These are phyloP conservation scores for Apteryx owenii DNA, from an alignment of 2,113 vertebrate genomes.

Conservation along the genomic window DNA sequence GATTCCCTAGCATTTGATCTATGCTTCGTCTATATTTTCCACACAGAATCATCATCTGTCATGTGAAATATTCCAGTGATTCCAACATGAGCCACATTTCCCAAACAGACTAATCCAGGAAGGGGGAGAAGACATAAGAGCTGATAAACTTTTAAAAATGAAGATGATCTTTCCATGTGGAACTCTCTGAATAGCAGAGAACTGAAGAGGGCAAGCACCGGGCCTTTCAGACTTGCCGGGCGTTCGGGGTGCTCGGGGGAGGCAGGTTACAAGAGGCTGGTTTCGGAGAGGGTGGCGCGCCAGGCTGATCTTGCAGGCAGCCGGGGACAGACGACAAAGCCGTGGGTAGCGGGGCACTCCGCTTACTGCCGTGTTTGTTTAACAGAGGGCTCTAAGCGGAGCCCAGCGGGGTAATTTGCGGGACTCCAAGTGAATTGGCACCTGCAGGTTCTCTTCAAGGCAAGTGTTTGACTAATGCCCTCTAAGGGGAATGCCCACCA, in stretches of 20 bases:
- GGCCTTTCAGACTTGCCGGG: background rate
- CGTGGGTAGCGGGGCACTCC: rapidly evolving
- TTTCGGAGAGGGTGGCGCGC: rapidly evolving
- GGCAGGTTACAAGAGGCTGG: background rate
- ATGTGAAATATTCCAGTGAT: background rate
- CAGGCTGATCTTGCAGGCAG: background rate
- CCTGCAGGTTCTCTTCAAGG: background rate
- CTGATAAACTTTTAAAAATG: background rate
- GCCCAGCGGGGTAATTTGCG: background rate
- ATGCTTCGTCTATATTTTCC: background rate
- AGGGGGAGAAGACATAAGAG: background rate
- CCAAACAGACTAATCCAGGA: background rate
- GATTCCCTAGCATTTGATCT: background rate
- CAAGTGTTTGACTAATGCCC: background rate
- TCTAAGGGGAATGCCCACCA: background rate
- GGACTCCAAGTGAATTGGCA: background rate
- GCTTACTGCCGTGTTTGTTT: background rate
- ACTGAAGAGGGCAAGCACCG: background rate
- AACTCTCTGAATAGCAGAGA: background rate
- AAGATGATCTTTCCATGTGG: background rate
- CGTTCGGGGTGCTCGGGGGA: background rate
- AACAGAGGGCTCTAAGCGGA: background rate
- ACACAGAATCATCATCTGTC: background rate
- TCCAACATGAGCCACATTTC: background rate
- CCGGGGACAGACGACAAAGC: background rate